These are phyloP conservation scores for Tribolium madens DNA, from an alignment of 1,140 invertebrate genomes.

Conservation along the genomic window DNA sequence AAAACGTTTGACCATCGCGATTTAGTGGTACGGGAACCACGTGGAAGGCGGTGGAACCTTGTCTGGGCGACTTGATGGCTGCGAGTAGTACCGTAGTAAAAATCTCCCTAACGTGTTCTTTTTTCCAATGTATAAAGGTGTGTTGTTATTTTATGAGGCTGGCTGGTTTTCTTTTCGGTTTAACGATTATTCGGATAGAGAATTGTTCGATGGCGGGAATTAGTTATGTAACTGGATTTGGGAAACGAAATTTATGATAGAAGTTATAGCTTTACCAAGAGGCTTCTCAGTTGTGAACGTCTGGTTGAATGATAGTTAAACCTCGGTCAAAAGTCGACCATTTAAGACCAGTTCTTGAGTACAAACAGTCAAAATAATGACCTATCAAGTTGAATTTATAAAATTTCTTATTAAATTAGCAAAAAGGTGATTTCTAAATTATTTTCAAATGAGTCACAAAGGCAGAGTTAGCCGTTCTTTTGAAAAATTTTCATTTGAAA, in stretches of 20 bases:
- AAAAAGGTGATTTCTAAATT: no score
- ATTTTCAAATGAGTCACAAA: no score
- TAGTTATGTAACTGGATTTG: slow-evolving; percentile 47
- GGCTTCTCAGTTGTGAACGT: no score
- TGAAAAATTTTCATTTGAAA: no score
- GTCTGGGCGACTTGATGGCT: slow-evolving; percentile 41
- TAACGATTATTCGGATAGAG: slow-evolving; percentile 30
- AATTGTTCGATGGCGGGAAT: slow-evolving; percentile 35
- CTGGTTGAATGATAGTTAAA: no score
- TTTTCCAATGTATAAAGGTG: slow-evolving; percentile 40
- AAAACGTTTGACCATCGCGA: slow-evolving; percentile 47
- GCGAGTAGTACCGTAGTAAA: slow-evolving; percentile 49
- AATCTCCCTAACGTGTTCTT: slow-evolving; percentile 46
- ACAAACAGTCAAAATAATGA: no score
- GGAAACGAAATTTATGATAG: slow-evolving; percentile 16
- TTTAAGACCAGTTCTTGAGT: no score
- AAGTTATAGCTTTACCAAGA: background rate
- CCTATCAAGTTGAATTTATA: no score
- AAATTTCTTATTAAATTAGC: no score
- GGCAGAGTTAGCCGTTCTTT: no score
- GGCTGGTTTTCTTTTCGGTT: slow-evolving; percentile 42
- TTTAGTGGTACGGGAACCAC: background rate
- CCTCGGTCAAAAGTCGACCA: no score
- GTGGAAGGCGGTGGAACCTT: background rate
- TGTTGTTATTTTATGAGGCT: slow-evolving; percentile 46